Evolutionary conservation across 2,797 vertebrate genomes (phyloP).

Genomic region (Enteromius anoplus): DNA sequence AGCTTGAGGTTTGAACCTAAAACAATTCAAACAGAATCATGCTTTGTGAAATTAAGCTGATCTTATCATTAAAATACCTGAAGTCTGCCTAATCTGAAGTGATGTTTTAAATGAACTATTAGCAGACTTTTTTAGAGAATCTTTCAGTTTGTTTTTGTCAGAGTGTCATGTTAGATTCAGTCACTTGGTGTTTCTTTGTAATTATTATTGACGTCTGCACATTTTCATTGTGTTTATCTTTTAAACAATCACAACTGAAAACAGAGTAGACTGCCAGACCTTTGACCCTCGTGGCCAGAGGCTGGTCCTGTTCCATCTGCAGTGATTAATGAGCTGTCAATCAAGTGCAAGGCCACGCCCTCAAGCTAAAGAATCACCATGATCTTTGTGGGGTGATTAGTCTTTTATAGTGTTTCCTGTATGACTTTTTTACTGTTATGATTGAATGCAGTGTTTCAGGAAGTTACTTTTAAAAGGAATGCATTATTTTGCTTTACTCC

Average conservation of each 20-base stretch:
- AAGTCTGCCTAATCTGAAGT: too few relatives aligned
- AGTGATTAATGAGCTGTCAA: slow-evolving; percentile 41
- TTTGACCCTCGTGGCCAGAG: slow-evolving; percentile 65
- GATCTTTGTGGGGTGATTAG: neutral
- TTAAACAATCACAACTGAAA: slow-evolving; percentile 21
- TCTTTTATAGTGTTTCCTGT: neutral
- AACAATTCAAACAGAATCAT: too few relatives aligned
- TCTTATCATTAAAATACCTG: neutral
- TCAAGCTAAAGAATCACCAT: neutral
- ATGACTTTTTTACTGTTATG: slow-evolving; percentile 6
- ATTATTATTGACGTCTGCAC: neutral
- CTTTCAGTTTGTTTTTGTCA: too few relatives aligned
- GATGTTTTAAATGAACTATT: too few relatives aligned
- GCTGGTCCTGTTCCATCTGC: slow-evolving; percentile 61
- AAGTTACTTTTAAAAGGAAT: too few relatives aligned
- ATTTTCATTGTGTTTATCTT: slow-evolving; percentile 7
- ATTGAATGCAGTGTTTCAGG: neutral
- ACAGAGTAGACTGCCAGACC: slow-evolving; percentile 61
- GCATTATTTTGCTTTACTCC: too few relatives aligned
- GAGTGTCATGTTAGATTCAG: too few relatives aligned
- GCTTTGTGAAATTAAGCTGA: neutral
- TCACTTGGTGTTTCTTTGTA: too few relatives aligned
- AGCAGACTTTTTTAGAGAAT: neutral
- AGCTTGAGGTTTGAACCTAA: neutral
- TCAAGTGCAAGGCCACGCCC: slow-evolving; percentile 24